Percentiles rank a stretch among this genome's conserved stretches.
Evolutionary conservation across 2,888 invertebrate species (phyloP).

Genomic region (Pseudococcus jackbeardsleyi): DNA sequence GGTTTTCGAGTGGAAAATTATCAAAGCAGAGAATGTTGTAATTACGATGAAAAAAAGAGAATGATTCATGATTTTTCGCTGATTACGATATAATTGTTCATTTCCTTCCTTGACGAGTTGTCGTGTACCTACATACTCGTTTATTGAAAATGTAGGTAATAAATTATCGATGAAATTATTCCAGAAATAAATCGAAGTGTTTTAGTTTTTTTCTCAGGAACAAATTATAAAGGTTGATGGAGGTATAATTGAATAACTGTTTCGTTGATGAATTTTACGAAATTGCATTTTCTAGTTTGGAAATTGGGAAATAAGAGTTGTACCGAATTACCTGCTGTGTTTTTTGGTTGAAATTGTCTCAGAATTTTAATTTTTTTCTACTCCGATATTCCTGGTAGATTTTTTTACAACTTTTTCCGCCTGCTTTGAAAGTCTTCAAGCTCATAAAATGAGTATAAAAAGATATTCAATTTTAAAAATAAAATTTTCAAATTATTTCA

Average conservation of each 20-base stretch:
- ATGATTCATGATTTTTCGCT: slow-evolving; percentile 16
- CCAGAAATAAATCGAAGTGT: neutral
- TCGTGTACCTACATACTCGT: neutral
- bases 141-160: slow-evolving; percentile 16
- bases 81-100: neutral
- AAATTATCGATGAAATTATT: neutral
- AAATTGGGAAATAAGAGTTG: too few species aligned
- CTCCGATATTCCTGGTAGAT: too few species aligned
- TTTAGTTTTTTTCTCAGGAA: neutral
- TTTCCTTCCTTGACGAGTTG: slow-evolving; percentile 7
- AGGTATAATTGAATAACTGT: neutral
- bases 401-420: too few species aligned
- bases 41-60: slow-evolving; percentile 2
- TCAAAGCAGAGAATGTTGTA: neutral
- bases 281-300: neutral
- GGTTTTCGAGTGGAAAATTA: slow-evolving; percentile 2
- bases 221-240: neutral
- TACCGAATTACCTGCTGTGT: too few species aligned
- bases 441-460: too few species aligned
- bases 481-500: too few species aligned
- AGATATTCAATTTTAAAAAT: too few species aligned
- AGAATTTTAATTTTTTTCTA: too few species aligned
- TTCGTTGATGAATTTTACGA: neutral
- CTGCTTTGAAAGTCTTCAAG: too few species aligned
- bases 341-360: too few species aligned